phyloP scores from a whole-genome alignment of 2,113 vertebrate species.

The Cettia cetti region DNA sequence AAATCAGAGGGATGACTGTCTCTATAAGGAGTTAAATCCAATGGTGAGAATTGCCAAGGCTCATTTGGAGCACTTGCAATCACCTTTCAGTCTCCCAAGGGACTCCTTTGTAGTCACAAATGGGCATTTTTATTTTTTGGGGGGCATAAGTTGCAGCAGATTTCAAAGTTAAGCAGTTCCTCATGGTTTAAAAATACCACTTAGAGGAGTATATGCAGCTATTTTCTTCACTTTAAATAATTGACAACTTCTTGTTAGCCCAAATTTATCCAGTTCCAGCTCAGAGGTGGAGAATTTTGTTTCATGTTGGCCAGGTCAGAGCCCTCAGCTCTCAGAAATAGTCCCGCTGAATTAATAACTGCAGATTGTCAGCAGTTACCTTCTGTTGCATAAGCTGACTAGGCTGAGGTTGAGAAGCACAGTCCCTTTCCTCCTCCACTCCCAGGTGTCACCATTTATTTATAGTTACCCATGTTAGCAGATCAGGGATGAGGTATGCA shows the following conservation, averaged over 20 bases:
- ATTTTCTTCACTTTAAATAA: neutral
- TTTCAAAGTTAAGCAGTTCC: neutral
- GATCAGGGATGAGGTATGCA: neutral
- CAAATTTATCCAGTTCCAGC: neutral
- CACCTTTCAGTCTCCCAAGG: neutral
- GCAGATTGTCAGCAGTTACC: neutral
- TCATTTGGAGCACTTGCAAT: neutral
- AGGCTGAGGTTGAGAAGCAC: neutral
- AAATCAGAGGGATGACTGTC: neutral
- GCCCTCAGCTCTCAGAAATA: neutral
- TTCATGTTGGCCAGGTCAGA: neutral
- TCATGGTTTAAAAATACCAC: neutral
- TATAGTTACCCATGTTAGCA: conserved; percentile 22
- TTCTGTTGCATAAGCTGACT: neutral
- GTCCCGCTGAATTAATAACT: neutral
- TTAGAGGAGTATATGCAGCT: neutral
- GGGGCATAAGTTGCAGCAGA: neutral
- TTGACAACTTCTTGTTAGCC: neutral
- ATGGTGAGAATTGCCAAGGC: neutral
- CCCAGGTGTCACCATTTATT: conserved; percentile 43
- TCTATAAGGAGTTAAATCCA: neutral
- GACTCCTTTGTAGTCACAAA: neutral
- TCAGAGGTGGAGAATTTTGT: neutral
- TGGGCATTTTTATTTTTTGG: neutral
- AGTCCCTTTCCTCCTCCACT: neutral